Conservation (phyloP, 1,140 invertebrate species). For the Drosophila insularis region DNA sequence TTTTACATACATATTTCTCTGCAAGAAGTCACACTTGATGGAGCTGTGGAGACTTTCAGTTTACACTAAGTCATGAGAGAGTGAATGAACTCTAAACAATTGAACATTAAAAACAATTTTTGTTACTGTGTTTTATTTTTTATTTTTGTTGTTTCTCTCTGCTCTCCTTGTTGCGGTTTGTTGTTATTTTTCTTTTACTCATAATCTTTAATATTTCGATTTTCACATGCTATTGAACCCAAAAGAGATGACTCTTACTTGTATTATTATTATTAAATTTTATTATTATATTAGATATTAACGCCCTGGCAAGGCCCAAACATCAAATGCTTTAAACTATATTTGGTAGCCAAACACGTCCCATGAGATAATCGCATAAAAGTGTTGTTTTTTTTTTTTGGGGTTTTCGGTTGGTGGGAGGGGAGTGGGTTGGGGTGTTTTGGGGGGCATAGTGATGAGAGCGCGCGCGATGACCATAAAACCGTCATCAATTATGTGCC, state of each 20-base stretch:
- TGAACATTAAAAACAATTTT: constrained; percentile 51
- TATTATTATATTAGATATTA: constrained; percentile 48
- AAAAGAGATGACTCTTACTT: not conserved
- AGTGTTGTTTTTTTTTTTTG: not conserved
- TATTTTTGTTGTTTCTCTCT: constrained; percentile 10
- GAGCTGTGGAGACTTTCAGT: not conserved
- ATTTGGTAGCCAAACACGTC: constrained; percentile 67
- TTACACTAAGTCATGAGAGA: constrained; percentile 2
- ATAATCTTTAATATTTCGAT: constrained; percentile 1
- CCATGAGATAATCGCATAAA: constrained; percentile 13
- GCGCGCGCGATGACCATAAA: constrained; percentile 29
- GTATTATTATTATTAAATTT: constrained; percentile 6
- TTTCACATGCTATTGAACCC: constrained; percentile 8
- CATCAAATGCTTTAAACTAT: constrained; percentile 15
- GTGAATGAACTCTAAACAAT: constrained; percentile 54
- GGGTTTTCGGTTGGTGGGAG: too few relatives aligned
- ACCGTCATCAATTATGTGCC: constrained; percentile 13
- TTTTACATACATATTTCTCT: too few relatives aligned
- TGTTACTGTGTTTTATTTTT: constrained; percentile 7
- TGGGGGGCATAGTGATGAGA: not conserved
- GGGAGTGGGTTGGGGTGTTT: too few relatives aligned
- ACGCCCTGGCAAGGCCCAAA: constrained; percentile 31
- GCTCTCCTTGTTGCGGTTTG: constrained; percentile 4
- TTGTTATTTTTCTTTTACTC: constrained; percentile 34
- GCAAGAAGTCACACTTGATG: too few relatives aligned